Evolutionary conservation across 2,113 vertebrate genomes (phyloP), one percentile per base, ranked within the genome.

Genomic region (Colossoma macropomum): DNA sequence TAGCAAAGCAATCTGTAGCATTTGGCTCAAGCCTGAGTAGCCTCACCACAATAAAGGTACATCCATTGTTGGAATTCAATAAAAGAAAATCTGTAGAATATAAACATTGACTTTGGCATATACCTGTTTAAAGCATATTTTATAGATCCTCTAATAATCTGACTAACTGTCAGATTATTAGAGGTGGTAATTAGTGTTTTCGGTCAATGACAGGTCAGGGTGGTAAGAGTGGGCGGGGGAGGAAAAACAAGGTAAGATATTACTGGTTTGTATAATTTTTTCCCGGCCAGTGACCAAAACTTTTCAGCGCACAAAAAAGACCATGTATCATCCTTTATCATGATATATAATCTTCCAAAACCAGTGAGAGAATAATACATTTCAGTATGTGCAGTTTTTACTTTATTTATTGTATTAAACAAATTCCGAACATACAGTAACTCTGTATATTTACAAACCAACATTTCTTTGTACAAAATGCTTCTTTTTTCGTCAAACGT

Each of bases 371-470:
- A 11, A 45, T 9, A 45, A 11, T 45, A 45, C 4, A 45, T 11
- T 5, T 4, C 10, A 45, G 41, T 45, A 23, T 23, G 19, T 56
- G 3, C 38, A 45, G 11, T 71, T 8, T 10, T 13, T 38, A 45
- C 11, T 45, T n/a, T 4, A 25, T 71, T 71, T 71, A 45, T 71
- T 71, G 34, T 60, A 59, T 76, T 60, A 76, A 34, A 76, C 52
- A 76, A 32, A 60, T 76, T 63, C 56, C 19, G 23, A n/a, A 25
- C 16, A 77, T 25, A 34, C 32, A 77, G 52, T 76, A 45, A 45
- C 41, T 30, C 30, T 52, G 41, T 63, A 23, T 88, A 88, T 90
- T 86, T 87, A 86, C 84, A 88, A 88, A 79, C 56, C 28, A 72
- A 65, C 11, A 59, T 77, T 68, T 45, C 63, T 85, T 79, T 84